Evolutionary conservation across 2,797 vertebrate genomes (phyloP), one percentile per base, ranked within the genome.

Genomic region (Choloepus didactylus): DNA sequence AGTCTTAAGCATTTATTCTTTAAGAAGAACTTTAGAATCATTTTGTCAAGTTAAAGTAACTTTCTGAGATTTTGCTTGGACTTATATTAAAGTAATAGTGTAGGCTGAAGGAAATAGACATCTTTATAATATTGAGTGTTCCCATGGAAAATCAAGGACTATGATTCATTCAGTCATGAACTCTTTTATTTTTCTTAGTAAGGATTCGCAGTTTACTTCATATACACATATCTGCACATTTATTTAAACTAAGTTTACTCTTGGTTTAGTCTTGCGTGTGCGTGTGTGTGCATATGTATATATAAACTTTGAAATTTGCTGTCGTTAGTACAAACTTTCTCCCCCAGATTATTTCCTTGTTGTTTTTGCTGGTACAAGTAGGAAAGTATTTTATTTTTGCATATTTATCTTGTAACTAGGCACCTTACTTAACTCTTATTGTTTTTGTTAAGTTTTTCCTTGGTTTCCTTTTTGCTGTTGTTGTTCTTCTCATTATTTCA

Each of bases 341-440:
- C 9, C 8, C 5, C 1, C 0, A 46, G 60, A 38, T 89, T 41
- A 72, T 87, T 75, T 87, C 49, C 59, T 59, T 21, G 60, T 67
- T 62, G 16, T 62, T 94, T 84, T 94, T 90, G 6, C 15, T 95
- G 56, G 7, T 62, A 31, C 62, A 51, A 11, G 19, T 87, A 77
- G 79, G 82, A 87, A 10, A 84, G 18, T 38, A 41, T 93, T 94
- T 75, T 94, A 35, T 21, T 91, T 95, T 73, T 93, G 73, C 79
- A 16, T 67, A 11, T 82, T 88, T 92, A 79, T 76, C 51, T 79
- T 75, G 23, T 75, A 89, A 73, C 38, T 0, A 9, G 9, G 9
- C 51, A 46, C 9, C 27, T 92, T 92, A 60, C 15, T 72, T 86
- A 84, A 75, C 38, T 51, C 5, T 64, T 89, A 60, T 3, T 89